These are phyloP conservation scores for Gadopsis marmoratus DNA, from an alignment of 2,797 vertebrate genomes.

Conservation along the genomic window DNA sequence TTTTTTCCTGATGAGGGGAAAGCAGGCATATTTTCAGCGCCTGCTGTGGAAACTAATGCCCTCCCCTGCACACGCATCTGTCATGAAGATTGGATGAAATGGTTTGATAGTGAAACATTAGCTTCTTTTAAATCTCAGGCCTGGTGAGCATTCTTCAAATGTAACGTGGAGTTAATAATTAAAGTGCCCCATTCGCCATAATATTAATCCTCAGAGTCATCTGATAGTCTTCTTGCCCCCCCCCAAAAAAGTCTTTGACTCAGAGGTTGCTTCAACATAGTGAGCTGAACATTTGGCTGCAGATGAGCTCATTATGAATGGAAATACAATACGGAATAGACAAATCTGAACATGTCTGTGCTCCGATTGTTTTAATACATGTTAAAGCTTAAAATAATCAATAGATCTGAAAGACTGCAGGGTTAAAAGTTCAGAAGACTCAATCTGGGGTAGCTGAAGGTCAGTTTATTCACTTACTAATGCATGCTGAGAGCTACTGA, in stretches of 20 bases:
- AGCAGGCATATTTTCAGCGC: conserved; percentile 75
- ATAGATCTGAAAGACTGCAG: conserved; percentile 23
- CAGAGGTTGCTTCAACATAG: conserved; percentile 52
- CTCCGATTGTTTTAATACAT: conserved; percentile 1
- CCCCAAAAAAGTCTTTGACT: conserved; percentile 51
- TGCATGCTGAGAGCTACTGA: conserved; percentile 15
- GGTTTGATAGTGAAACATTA: conserved; percentile 86
- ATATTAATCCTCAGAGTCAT: conserved; percentile 76
- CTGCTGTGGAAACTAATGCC: conserved; percentile 74
- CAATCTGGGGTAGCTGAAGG: conserved; percentile 18
- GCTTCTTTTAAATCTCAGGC: conserved; percentile 84
- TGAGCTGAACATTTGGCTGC: conserved; percentile 62
- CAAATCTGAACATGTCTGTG: conserved; percentile 8
- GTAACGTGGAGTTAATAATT: conserved; percentile 86
- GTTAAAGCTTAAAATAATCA: conserved; percentile 32
- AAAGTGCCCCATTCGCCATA: conserved; percentile 72
- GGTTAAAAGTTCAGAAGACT: conserved; percentile 31
- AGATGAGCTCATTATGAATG: conserved; percentile 51
- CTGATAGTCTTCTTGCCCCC: conserved; percentile 60
- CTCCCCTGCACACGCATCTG: conserved; percentile 68
- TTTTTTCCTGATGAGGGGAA: conserved; percentile 73
- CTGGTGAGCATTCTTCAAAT: conserved; percentile 85
- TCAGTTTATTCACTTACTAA: conserved; percentile 34
- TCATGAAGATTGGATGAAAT: conserved; percentile 81
- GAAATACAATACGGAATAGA: conserved; percentile 42